Conservation (phyloP, 2,888 invertebrate genomes). For the Dermolepida albohirtum region DNA sequence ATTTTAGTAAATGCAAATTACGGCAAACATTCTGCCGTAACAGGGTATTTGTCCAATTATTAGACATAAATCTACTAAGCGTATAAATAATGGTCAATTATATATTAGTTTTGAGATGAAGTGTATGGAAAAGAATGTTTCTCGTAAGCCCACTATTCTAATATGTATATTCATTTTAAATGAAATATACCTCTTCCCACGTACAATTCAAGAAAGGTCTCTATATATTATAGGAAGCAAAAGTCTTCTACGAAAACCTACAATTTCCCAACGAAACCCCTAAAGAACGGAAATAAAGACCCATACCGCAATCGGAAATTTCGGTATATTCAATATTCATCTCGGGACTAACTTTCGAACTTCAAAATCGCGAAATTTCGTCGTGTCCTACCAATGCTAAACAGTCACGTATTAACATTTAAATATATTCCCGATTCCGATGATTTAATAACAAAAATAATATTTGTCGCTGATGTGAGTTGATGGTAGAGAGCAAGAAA, state of each 20-base stretch:
- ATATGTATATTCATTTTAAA: too few species aligned
- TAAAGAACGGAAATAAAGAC: conserved; percentile 6
- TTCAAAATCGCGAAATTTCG: conserved; percentile 8
- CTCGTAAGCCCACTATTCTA: too few species aligned
- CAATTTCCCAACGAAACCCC: conserved; percentile 13
- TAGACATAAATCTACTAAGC: too few species aligned
- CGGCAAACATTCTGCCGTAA: too few species aligned
- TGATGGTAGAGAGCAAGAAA: neutral
- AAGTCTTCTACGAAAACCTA: neutral
- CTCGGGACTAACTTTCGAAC: conserved; percentile 16
- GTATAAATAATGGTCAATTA: too few species aligned
- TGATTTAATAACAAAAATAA: conserved; percentile 27
- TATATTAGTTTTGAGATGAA: too few species aligned
- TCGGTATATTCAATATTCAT: conserved; percentile 12
- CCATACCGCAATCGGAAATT: conserved; percentile 16
- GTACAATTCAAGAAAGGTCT: too few species aligned
- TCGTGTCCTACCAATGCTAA: neutral
- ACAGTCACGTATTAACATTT: conserved; percentile 20
- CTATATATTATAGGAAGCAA: too few species aligned
- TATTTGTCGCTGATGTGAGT: conserved; percentile 1
- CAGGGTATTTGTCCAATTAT: too few species aligned
- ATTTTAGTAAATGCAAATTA: too few species aligned
- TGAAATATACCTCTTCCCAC: too few species aligned
- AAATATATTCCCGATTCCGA: conserved; percentile 12
- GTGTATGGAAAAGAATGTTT: too few species aligned